phyloP scores from a whole-genome alignment of 1,140 invertebrate genomes.

The Gerris buenoi region DNA sequence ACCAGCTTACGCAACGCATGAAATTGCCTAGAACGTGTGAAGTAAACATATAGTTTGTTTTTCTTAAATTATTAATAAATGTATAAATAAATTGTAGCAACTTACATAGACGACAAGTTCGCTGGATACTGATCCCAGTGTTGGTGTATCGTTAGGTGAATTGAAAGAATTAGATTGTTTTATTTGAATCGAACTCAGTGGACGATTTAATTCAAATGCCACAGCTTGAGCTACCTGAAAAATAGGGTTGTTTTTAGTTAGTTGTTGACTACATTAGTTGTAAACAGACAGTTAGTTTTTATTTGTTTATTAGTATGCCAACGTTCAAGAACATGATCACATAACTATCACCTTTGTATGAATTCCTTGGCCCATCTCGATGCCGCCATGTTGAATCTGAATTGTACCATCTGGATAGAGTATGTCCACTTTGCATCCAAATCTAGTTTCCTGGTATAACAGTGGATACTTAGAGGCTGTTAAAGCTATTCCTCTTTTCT shows the following conservation, averaged over 20 bases:
- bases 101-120: slow-evolving; percentile 50
- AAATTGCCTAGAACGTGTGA: too few species aligned
- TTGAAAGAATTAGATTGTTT: slow-evolving; percentile 49
- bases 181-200: slow-evolving; percentile 47
- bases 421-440: slow-evolving; percentile 47
- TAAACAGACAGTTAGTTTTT: too few species aligned
- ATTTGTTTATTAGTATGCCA: too few species aligned
- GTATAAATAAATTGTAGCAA: slow-evolving; percentile 5
- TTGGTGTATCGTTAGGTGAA: slow-evolving; percentile 40
- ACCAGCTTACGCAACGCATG: too few species aligned
- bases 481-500: slow-evolving; percentile 50
- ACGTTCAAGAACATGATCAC: too few species aligned
- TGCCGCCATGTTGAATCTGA: slow-evolving; percentile 55
- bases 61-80: too few species aligned
- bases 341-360: slow-evolving; percentile 36
- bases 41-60: too few species aligned
- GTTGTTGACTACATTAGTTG: too few species aligned
- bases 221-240: slow-evolving; percentile 62
- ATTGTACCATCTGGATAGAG: slow-evolving; percentile 65
- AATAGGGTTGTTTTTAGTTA: too few species aligned
- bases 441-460: slow-evolving; percentile 36
- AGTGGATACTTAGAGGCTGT: slow-evolving; percentile 49
- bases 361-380: slow-evolving; percentile 77
- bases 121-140: slow-evolving; percentile 56
- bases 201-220: slow-evolving; percentile 54